Evolutionary conservation across 2,888 invertebrate species (phyloP).

Genomic region (Phania funesta): DNA sequence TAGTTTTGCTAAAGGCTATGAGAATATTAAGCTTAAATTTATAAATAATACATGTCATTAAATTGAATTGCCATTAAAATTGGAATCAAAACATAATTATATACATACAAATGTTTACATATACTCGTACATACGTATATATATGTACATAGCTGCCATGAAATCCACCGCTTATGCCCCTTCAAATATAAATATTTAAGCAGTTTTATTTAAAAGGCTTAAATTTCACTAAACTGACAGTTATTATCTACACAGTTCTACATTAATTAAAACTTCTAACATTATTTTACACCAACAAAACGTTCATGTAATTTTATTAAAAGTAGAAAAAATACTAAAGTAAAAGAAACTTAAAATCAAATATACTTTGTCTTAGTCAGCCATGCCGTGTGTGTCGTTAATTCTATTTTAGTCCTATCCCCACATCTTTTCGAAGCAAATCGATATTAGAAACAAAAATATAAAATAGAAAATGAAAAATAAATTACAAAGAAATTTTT

Average conservation of each 20-base stretch:
- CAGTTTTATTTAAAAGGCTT: neutral
- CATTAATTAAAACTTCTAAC: conserved; percentile 48
- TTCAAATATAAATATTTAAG: neutral
- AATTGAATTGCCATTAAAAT: no score
- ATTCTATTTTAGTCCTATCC: conserved; percentile 10
- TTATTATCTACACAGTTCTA: conserved; percentile 49
- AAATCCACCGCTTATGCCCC: neutral
- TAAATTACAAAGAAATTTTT: conserved; percentile 75
- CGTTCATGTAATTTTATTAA: conserved; percentile 31
- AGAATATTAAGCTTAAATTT: no score
- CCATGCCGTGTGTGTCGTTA: conserved; percentile 14
- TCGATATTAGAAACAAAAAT: neutral
- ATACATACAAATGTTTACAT: no score
- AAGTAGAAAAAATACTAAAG: neutral
- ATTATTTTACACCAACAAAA: conserved; percentile 29
- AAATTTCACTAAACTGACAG: conserved; percentile 32
- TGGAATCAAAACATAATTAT: no score
- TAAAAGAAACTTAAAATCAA: conserved; percentile 27
- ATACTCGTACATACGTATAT: no score
- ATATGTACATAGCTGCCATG: no score
- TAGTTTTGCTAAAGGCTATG: no score
- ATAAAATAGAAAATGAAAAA: conserved; percentile 28
- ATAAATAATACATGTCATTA: no score
- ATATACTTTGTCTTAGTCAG: conserved; percentile 6
- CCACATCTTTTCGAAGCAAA: conserved; percentile 3